Conservation (phyloP, 1,140 invertebrate genomes). For the Meloidogyne hapla region DNA sequence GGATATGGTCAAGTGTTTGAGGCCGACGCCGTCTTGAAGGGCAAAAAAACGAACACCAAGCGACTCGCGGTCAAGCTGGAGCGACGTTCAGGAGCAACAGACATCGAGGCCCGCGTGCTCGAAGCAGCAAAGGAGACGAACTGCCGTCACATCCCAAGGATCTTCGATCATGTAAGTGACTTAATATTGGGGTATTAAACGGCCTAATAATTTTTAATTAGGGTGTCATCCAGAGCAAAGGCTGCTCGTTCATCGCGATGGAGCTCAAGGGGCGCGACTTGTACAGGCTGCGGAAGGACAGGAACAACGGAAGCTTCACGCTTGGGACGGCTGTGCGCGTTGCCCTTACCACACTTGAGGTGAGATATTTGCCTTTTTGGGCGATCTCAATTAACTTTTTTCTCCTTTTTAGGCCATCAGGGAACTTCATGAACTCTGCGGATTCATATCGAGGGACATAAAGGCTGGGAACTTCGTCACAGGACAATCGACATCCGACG, state of each 20-base stretch:
- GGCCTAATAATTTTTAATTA: no score
- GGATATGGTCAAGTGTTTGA: background rate
- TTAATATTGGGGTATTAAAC: no score
- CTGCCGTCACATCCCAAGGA: background rate
- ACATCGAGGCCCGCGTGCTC: background rate
- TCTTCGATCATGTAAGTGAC: background rate
- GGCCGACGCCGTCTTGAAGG: background rate
- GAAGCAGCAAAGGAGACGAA: background rate
- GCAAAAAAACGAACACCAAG: background rate
- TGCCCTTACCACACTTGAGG: slow-evolving; percentile 45
- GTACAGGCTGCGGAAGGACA: slow-evolving; percentile 48
- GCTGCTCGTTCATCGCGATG: slow-evolving; percentile 49
- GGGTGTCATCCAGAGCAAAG: slow-evolving; percentile 7
- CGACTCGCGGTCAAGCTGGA: no score
- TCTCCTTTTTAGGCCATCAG: slow-evolving; percentile 43
- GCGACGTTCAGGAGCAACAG: no score
- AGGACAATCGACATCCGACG: slow-evolving; percentile 26
- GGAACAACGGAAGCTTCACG: slow-evolving; percentile 40
- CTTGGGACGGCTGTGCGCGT: slow-evolving; percentile 45
- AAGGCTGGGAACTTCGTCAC: slow-evolving; percentile 54
- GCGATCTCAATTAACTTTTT: background rate
- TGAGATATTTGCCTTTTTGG: background rate
- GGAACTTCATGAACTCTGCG: slow-evolving; percentile 46
- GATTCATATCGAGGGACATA: slow-evolving; percentile 48
- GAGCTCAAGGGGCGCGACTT: slow-evolving; percentile 51